A percentile compares a stretch with the other conserved stretches of the same genome.
Evolutionary conservation across 2,888 invertebrate species (phyloP).

Genomic region (Agrypnus murinus): DNA sequence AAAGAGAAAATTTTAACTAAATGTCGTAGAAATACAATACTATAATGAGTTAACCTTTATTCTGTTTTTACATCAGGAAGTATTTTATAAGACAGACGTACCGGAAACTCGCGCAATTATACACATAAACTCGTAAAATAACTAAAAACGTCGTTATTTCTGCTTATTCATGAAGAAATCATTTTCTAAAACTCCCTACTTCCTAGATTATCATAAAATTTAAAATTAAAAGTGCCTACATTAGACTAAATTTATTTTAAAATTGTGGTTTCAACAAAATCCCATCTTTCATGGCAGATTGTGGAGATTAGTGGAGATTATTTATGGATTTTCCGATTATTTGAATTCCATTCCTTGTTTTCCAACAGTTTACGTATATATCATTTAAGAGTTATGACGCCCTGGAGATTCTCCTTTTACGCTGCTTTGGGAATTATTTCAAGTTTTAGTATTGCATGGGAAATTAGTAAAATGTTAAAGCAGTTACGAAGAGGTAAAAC

Average conservation of each 20-base stretch:
- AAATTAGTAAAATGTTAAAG: background rate
- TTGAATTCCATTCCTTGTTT: background rate
- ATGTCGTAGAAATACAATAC: too few relatives aligned
- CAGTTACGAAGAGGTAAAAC: background rate
- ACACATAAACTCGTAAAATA: background rate
- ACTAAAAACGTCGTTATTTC: constrained; percentile 2
- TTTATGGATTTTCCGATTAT: constrained; percentile 19
- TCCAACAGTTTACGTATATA: constrained; percentile 2
- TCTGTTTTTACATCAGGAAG: too few relatives aligned
- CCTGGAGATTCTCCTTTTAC: background rate
- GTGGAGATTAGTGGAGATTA: background rate
- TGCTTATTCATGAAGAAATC: constrained; percentile 14
- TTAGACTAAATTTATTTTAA: too few relatives aligned
- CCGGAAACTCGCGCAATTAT: too few relatives aligned
- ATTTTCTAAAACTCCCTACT: too few relatives aligned
- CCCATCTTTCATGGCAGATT: background rate
- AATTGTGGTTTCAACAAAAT: background rate
- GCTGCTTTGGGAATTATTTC: background rate
- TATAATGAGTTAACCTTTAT: too few relatives aligned
- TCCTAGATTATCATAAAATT: too few relatives aligned
- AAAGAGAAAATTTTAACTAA: too few relatives aligned
- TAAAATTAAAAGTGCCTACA: too few relatives aligned
- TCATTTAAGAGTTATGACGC: constrained; percentile 15
- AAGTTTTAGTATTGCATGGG: background rate
- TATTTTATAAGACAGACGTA: background rate